Conservation (phyloP, 2,797 vertebrate genomes). For the Fistularia commersonii region DNA sequence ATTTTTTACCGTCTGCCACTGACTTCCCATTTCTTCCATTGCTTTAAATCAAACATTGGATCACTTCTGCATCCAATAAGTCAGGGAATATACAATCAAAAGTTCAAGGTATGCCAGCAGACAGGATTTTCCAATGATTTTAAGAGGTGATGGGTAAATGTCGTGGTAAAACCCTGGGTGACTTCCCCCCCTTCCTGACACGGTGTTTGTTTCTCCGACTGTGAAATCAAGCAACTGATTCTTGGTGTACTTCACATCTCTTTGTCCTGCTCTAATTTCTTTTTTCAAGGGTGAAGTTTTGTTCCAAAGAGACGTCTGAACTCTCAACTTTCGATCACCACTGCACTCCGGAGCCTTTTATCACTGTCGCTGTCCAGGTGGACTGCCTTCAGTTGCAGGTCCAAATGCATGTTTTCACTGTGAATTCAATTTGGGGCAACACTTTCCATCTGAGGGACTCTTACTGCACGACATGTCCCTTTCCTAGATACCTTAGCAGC, state of each 20-base stretch:
- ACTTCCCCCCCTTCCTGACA: too few relatives aligned
- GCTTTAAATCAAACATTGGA: slow-evolving; percentile 22
- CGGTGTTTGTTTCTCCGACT: slow-evolving; percentile 12
- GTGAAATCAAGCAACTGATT: slow-evolving; percentile 38
- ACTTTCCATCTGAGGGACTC: slow-evolving; percentile 31
- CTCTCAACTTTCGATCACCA: slow-evolving; percentile 10
- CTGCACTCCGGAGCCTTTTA: slow-evolving; percentile 44
- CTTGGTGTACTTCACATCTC: slow-evolving; percentile 19
- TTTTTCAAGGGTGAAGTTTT: slow-evolving; percentile 51
- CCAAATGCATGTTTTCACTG: slow-evolving; percentile 47
- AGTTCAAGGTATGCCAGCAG: slow-evolving; percentile 1
- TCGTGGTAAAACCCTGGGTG: too few relatives aligned
- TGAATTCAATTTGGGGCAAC: slow-evolving; percentile 58
- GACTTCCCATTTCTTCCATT: slow-evolving; percentile 17
- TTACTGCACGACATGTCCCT: slow-evolving; percentile 10
- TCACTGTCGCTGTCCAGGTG: slow-evolving; percentile 50
- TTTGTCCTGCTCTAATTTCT: slow-evolving; percentile 13
- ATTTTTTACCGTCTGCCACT: slow-evolving; percentile 38
- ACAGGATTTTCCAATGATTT: too few relatives aligned
- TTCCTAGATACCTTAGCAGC: slow-evolving; percentile 12
- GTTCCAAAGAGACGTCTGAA: slow-evolving; percentile 21
- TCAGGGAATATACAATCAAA: not conserved
- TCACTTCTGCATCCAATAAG: not conserved
- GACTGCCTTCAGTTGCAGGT: slow-evolving; percentile 26
- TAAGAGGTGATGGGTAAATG: too few relatives aligned